Base-by-base conservation (phyloP, 2,113 vertebrate genomes). In the Proterorhinus semilunaris region DNA sequence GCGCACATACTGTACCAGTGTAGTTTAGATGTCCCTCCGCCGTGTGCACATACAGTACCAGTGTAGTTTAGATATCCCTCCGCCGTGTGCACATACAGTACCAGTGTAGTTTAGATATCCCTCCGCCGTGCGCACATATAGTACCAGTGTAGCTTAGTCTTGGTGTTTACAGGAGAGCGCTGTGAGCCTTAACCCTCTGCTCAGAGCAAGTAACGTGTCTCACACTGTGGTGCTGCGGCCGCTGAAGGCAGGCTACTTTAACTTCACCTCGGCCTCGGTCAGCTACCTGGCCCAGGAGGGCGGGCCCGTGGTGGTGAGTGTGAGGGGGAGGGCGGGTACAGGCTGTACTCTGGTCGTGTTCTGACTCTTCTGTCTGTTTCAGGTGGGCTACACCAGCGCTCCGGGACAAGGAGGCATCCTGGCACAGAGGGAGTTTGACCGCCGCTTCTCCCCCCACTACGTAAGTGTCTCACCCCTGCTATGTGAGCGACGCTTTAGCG, bases 201-300 rank as follows among this genome's bases (percentile, higher is more conserved):
- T 9, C 85, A 98, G 96, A 10, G 97, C 95, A 0, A 98, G 97
- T 76, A 99, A 99, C 0, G 95, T 98, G 13, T 98, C 96, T 64
- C 97, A 99, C 87, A 98, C 96, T 0, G 96, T 98, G 52, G 97
- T 98, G 52, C 61, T 98, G 78, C 90, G 96, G 11, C 97, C 97
- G n/a, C 92, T 99, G 58, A 97, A 98, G 78, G 96, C 96, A 0
- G 97, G 96, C 0, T 98, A 98, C 84, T 98, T 99, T 72, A 99
- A 98, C 88, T 99, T 99, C 86, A 98, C 96, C 46, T 98, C 97
- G 0, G 97, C 97, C 0, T 94, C 96, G 0, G 93, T 99, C 78
- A 96, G 95, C 0, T 98, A 98, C 81, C 84, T 98, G 86, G 95
- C 95, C 0, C 97, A 98, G 88, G 97, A 99, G 68, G 96, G 94